phyloP scores from a whole-genome alignment of 2,113 vertebrate species.

The Lathamus discolor region DNA sequence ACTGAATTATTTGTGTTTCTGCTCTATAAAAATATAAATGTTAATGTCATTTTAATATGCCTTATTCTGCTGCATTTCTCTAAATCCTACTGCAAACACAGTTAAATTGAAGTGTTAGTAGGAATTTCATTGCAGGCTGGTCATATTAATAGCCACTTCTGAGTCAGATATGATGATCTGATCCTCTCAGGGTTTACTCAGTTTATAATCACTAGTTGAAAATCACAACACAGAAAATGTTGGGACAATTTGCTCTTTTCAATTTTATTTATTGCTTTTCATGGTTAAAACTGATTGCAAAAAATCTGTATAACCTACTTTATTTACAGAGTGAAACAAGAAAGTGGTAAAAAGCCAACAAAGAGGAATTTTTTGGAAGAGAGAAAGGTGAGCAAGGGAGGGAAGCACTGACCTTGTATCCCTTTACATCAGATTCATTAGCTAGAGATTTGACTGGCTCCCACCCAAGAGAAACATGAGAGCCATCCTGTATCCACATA shows the following conservation, averaged over 20 bases:
- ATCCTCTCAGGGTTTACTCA: background rate
- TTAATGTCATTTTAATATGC: background rate
- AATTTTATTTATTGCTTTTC: background rate
- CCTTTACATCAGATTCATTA: slow-evolving; percentile 94
- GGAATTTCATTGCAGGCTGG: background rate
- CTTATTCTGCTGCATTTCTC: background rate
- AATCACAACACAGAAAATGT: background rate
- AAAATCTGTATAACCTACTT: background rate
- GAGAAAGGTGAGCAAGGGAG: background rate
- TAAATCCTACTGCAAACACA: slow-evolving; percentile 33
- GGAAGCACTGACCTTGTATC: slow-evolving; percentile 87
- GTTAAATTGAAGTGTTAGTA: background rate
- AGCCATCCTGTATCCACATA: slow-evolving; percentile 92
- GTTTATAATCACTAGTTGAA: background rate
- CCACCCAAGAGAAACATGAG: slow-evolving; percentile 91
- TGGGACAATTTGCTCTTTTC: background rate
- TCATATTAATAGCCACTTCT: background rate
- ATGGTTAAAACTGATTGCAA: background rate
- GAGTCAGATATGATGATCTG: background rate
- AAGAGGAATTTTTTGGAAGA: background rate
- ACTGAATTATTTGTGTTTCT: background rate
- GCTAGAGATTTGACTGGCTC: slow-evolving; percentile 87
- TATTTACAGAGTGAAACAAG: background rate
- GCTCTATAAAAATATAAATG: slow-evolving; percentile 1
- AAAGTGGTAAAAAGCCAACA: background rate